Evolutionary conservation across 2,113 vertebrate species (phyloP).

Genomic region (Cephalopterus ornatus): DNA sequence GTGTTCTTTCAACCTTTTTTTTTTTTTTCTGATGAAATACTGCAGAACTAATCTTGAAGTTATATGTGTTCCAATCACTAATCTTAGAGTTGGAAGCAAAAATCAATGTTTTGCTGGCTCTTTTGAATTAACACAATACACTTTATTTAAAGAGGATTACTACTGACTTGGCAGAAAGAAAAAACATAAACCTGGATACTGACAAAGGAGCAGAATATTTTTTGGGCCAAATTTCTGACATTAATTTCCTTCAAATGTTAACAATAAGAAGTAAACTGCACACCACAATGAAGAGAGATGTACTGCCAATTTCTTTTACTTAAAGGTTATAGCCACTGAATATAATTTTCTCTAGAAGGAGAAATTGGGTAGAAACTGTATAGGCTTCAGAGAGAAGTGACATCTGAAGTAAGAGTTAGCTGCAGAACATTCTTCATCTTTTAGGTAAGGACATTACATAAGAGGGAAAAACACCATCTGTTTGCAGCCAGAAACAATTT

Average conservation of each 20-base stretch:
- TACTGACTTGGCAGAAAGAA: constrained; percentile 14
- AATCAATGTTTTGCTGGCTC: not conserved
- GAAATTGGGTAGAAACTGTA: not conserved
- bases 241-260: constrained; percentile 58
- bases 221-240: constrained; percentile 58
- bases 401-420: not conserved
- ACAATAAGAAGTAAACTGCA: constrained; percentile 51
- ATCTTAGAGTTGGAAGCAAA: constrained; percentile 28
- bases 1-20: not conserved
- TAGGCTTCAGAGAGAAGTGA: not conserved
- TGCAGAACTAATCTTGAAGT: not conserved
- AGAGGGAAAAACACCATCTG: not conserved
- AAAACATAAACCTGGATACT: not conserved
- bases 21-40: not conserved
- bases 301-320: constrained; percentile 34
- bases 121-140: constrained; percentile 30
- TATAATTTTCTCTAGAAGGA: constrained; percentile 27
- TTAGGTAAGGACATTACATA: not conserved
- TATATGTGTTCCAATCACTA: not conserved
- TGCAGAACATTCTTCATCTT: not conserved
- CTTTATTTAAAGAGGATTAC: constrained; percentile 43
- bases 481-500: constrained; percentile 56
- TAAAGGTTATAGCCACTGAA: constrained; percentile 51
- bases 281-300: constrained; percentile 5
- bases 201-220: constrained; percentile 6